Conservation (phyloP, 2,888 invertebrate genomes). For the Mechanitis mazaeus region DNA sequence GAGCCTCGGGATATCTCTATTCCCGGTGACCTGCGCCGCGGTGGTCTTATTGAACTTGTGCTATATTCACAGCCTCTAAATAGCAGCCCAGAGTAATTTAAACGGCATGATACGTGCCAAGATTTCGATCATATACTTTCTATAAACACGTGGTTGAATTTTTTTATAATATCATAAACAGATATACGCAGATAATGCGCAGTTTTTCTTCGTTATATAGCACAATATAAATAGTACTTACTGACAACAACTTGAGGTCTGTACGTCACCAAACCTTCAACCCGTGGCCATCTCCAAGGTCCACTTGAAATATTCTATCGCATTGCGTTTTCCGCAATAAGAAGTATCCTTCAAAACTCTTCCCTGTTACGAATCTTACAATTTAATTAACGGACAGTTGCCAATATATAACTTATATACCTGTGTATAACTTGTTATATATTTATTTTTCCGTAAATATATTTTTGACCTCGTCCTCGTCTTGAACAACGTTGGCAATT, state of each 20-base stretch:
- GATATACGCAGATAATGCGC: constrained; percentile 24
- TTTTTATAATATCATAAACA: constrained; percentile 22
- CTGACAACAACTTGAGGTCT: constrained; percentile 2
- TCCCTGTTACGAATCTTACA: constrained; percentile 11
- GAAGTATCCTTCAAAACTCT: constrained; percentile 24
- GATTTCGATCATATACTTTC: constrained; percentile 51
- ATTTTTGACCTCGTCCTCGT: constrained; percentile 11
- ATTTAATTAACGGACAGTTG: neutral
- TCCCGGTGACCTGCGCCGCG: constrained; percentile 48
- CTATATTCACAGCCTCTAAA: constrained; percentile 64
- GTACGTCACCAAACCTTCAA: constrained; percentile 38
- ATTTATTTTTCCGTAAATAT: neutral
- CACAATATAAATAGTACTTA: constrained; percentile 7
- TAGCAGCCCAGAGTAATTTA: constrained; percentile 44
- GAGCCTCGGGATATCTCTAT: constrained; percentile 66
- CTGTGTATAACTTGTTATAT: neutral
- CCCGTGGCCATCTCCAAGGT: constrained; percentile 43
- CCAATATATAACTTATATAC: neutral
- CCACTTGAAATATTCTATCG: constrained; percentile 25
- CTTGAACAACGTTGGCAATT: constrained; percentile 35
- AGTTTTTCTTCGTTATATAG: constrained; percentile 16
- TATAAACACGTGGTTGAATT: constrained; percentile 53
- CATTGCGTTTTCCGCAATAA: constrained; percentile 24
- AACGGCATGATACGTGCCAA: constrained; percentile 54
- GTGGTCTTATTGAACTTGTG: constrained; percentile 67